Evolutionary conservation across 2,113 vertebrate genomes (phyloP).

Genomic region (Pollachius pollachius): DNA sequence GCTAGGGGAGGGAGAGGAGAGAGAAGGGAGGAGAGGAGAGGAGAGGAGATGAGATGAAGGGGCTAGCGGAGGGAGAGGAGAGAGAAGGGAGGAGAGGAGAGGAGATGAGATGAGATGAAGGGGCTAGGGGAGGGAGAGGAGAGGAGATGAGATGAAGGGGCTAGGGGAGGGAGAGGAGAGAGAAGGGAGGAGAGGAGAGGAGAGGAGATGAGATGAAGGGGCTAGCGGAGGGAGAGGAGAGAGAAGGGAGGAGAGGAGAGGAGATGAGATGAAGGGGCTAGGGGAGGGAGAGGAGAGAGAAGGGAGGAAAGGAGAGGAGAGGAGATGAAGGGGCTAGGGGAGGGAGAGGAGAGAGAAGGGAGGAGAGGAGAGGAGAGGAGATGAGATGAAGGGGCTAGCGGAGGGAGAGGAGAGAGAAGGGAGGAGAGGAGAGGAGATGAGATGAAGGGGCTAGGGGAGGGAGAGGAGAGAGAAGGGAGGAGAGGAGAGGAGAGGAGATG

Average conservation of each 20-base stretch:
- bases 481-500: neutral
- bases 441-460: neutral
- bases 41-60: neutral
- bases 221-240: neutral
- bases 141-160: too few relatives aligned
- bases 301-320: too few relatives aligned
- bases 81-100: too few relatives aligned
- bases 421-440: neutral
- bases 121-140: too few relatives aligned
- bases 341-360: neutral
- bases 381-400: neutral
- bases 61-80: too few relatives aligned
- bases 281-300: too few relatives aligned
- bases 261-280: too few relatives aligned
- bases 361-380: neutral
- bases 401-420: neutral
- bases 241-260: neutral
- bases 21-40: slow-evolving; percentile 1
- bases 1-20: neutral
- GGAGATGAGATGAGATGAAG: neutral
- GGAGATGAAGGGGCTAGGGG: too few relatives aligned
- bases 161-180: too few relatives aligned
- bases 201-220: too few relatives aligned
- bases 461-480: neutral
- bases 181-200: neutral